A percentile compares a stretch with the other conserved stretches of the same genome.
Evolutionary conservation across 92 coral and sea anemone species (phyloP).

Genomic region (Porites evermanni): DNA sequence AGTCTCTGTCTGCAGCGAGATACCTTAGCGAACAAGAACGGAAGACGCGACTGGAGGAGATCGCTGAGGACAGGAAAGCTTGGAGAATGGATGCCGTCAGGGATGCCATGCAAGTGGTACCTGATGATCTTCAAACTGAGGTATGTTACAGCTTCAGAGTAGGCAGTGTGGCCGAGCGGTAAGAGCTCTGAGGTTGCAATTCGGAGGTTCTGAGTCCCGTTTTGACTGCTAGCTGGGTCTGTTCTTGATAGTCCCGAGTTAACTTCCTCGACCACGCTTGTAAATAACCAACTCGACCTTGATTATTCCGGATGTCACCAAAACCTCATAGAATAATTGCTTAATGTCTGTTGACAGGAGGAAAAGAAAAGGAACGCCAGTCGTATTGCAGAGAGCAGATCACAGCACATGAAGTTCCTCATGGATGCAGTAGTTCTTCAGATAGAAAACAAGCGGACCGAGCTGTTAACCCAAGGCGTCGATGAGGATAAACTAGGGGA

Average conservation of each 20-base stretch:
- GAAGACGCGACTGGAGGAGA: conserved; percentile 70
- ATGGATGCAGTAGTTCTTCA: conserved; percentile 84
- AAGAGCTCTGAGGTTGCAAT: not conserved
- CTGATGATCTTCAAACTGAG: conserved; percentile 86
- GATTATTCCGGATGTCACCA: too few relatives aligned
- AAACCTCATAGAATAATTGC: too few relatives aligned
- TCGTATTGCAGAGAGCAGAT: conserved; percentile 85
- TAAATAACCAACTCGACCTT: not conserved
- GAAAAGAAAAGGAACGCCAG: conserved; percentile 74
- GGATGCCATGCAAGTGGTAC: conserved; percentile 79
- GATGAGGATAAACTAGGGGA: conserved; percentile 77
- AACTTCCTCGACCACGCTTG: too few relatives aligned
- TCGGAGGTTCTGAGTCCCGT: not conserved
- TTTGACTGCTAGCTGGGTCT: too few relatives aligned
- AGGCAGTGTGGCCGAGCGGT: not conserved
- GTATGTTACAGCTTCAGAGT: conserved; percentile 15
- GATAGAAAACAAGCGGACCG: conserved; percentile 71
- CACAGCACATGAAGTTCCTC: conserved; percentile 75
- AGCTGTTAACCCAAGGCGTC: conserved; percentile 69
- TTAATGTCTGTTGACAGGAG: conserved; percentile 60
- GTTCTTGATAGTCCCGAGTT: too few relatives aligned
- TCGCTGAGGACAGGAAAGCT: conserved; percentile 74
- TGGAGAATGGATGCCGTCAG: conserved; percentile 95
- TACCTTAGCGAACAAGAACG: conserved; percentile 74
- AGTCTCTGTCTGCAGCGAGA: conserved; percentile 85